Percentiles rank a stretch among this genome's conserved stretches.
phyloP scores from a whole-genome alignment of 2,888 invertebrate genomes.

The Drosophila kuntzei region DNA sequence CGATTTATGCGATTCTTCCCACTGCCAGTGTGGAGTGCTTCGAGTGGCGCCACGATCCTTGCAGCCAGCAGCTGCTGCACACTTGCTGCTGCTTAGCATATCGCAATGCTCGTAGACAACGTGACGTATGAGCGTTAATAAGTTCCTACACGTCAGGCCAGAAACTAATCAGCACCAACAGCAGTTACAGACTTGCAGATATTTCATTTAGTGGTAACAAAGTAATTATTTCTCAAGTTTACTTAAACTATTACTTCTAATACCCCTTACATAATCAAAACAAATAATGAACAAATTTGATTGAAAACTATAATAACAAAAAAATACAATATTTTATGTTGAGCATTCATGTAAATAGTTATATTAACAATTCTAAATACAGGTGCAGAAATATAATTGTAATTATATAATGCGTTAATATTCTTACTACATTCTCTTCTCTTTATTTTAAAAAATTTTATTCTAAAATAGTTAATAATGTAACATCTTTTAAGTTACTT shows the following conservation, averaged over 20 bases:
- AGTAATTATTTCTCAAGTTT: not conserved
- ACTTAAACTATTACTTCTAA: not conserved
- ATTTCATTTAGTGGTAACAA: conserved; percentile 8
- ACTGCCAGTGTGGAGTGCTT: conserved; percentile 19
- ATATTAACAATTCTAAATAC: no score
- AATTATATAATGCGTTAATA: no score
- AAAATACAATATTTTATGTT: no score
- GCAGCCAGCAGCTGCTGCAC: conserved; percentile 23
- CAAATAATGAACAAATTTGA: no score
- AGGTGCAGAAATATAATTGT: no score
- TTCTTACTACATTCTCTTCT: no score
- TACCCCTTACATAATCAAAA: not conserved
- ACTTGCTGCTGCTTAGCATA: conserved; percentile 48
- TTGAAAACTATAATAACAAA: no score
- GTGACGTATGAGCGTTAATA: conserved; percentile 73
- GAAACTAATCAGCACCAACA: conserved; percentile 54
- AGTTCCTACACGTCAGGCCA: conserved; percentile 40
- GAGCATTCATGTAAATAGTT: no score
- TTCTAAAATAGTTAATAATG: no score
- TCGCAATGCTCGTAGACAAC: conserved; percentile 35
- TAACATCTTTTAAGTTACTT: no score
- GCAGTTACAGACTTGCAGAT: conserved; percentile 1
- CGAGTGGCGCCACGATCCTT: conserved; percentile 6
- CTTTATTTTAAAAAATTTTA: no score
- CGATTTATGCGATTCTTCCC: conserved; percentile 62